phyloP scores from a whole-genome alignment of 2,113 vertebrate species.

The zebrafish (Danio rerio) region GRCz12tu NC_133179.1:21721501-21722000 shows the following conservation, averaged over 20 bases:
- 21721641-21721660: too few relatives aligned
- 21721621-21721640: too few relatives aligned
- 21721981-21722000: slow-evolving; percentile 35
- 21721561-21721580: too few relatives aligned
- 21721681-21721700: too few relatives aligned
- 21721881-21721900: background rate
- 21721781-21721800: slow-evolving; percentile 53
- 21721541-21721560: too few relatives aligned
- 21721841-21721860: background rate
- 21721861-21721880: background rate
- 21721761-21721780: slow-evolving; percentile 6
- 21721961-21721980: slow-evolving; percentile 22
- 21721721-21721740: background rate
- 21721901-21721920: slow-evolving; percentile 9
- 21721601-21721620: too few relatives aligned
- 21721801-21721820: slow-evolving; percentile 51
- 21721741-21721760: background rate
- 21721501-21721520: too few relatives aligned
- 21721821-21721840: slow-evolving; percentile 43
- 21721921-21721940: slow-evolving; percentile 7
- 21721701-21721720: background rate
- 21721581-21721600: too few relatives aligned
- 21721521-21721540: too few relatives aligned
- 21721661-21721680: too few relatives aligned
- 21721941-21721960: slow-evolving; percentile 18